Base-by-base conservation (phyloP, 2,888 invertebrate genomes). In the Hedychridium roseum region DNA sequence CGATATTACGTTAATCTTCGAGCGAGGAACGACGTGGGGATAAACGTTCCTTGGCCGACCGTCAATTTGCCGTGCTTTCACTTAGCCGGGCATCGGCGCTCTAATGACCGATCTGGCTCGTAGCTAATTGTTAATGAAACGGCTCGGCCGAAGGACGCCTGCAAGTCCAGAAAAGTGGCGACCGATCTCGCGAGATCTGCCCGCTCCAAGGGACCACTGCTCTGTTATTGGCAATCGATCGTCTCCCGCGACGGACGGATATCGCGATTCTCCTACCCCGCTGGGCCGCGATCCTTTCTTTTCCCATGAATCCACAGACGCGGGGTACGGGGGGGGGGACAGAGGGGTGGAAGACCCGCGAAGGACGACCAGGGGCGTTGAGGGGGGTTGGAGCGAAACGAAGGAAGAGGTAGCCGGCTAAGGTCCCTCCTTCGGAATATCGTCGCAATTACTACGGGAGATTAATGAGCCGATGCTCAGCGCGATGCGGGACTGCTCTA, bases 401-500 rank as follows among this genome's bases (percentile, higher is more conserved):
- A 48, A 47, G 36, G 49, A 56, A 61, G 42, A 57, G 57, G 58
- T 53, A 58, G 63, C 53, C 4, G 36, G 49, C 66, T 67, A 68
- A 59, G 63, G 55, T 50, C 54, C 63, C 66, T 65, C 66, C 62
- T 60, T 66, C 57, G 64, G 68, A 67, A 73, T 73, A 73, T 70
- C 68, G 66, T 72, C 68, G 73, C 73, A 73, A 74, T 74, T 73
- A 72, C 71, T 53, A 63, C 60, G 42, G 55, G 70, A 74, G 74
- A 74, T 74, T 74, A 74, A 74, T 73, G 72, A 74, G 71, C 65
- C 71, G 73, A 70, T 71, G 71, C 68, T 64, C 64, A n/a, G 63
- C 66, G 68, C 65, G 63, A 68, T 72, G 69, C 60, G 58, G 59
- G 66, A 60, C 66, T 65, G 57, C 61, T 68, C 66, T 62, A 68